Evolutionary conservation across 2,797 vertebrate species (phyloP), one percentile per base, ranked within the genome.

Genomic region (Phoeniculus purpureus): DNA sequence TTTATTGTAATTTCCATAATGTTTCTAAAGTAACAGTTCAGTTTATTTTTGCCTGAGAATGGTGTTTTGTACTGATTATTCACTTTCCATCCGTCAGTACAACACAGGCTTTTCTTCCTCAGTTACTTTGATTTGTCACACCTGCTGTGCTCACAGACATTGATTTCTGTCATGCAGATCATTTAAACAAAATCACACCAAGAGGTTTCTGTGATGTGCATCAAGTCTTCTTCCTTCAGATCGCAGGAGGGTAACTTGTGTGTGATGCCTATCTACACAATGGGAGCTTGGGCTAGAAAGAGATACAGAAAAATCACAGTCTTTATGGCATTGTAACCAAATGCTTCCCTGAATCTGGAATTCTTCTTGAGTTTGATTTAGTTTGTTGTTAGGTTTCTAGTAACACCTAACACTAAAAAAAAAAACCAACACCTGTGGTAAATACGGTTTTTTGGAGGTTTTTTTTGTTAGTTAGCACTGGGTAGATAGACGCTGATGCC

Each of bases 1-100:
- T 95, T 96, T 97, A 70, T 92, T 92, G 92, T 82, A 79, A 94
- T 94, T 94, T 89, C 85, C 64, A 72, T 89, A 65, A 88, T 75
- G 26, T 85, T 94, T 95, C 56, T 93, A 72, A 80, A 84, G 47
- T 89, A 82, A 89, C 2, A 0, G 73, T 90, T 78, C 65, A 19
- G 27, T 89, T 89, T 93, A 51, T 84, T 94, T 95, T 87, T 92
- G 66, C 54, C 66, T 66, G 34, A 81, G 71, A 93, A 54, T 29
- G 32, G 29, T 61, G 29, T 88, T 89, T 90, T 58, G 32, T 88
- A 40, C 32, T 84, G 82, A 65, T 79, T 56, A 27, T 91, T 88
- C 20, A 3, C 47, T 77, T 87, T 66, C 74, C 68, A 70, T 70
- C 82, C 93, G 81, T 74, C 51, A 85, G 3, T 26, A 45, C 54